Evolutionary conservation across 2,113 vertebrate species (phyloP).

Genomic region (Gorilla gorilla): DNA sequence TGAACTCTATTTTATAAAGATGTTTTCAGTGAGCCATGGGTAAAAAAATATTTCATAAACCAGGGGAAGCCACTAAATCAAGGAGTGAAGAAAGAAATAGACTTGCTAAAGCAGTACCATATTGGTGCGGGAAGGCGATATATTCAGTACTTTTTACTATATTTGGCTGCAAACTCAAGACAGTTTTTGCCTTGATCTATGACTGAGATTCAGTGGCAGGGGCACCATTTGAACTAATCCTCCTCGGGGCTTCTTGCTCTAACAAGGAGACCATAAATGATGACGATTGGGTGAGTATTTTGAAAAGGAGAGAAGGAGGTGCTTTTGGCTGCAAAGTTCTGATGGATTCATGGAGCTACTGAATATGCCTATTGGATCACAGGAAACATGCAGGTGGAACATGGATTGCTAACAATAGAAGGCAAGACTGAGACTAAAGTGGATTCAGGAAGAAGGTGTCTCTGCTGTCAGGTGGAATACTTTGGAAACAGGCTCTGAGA

Average conservation of each 20-base stretch:
- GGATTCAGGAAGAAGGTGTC: background rate
- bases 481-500: background rate
- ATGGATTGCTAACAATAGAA: background rate
- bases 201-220: conserved; percentile 71
- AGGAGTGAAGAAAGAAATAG: conserved; percentile 71
- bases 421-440: background rate
- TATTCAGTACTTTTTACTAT: conserved; percentile 80
- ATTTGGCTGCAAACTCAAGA: conserved; percentile 77
- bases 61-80: conserved; percentile 72
- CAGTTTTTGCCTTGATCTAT: conserved; percentile 74
- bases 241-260: conserved; percentile 72
- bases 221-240: conserved; percentile 70
- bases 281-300: conserved; percentile 68
- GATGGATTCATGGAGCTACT: background rate
- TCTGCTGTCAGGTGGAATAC: background rate
- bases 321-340: conserved; percentile 64
- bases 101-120: conserved; percentile 73
- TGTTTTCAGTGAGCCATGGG: conserved; percentile 71
- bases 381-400: background rate
- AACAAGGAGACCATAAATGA: conserved; percentile 73
- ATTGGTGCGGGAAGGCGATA: conserved; percentile 78
- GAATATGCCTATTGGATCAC: conserved; percentile 33
- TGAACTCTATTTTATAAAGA: conserved; percentile 80
- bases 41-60: conserved; percentile 78
- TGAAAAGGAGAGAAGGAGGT: conserved; percentile 71